A percentile compares a stretch with the other conserved stretches of the same genome.
These are phyloP conservation scores for Amiota mariae DNA, from an alignment of 2,888 invertebrate species.

Conservation along the genomic window DNA sequence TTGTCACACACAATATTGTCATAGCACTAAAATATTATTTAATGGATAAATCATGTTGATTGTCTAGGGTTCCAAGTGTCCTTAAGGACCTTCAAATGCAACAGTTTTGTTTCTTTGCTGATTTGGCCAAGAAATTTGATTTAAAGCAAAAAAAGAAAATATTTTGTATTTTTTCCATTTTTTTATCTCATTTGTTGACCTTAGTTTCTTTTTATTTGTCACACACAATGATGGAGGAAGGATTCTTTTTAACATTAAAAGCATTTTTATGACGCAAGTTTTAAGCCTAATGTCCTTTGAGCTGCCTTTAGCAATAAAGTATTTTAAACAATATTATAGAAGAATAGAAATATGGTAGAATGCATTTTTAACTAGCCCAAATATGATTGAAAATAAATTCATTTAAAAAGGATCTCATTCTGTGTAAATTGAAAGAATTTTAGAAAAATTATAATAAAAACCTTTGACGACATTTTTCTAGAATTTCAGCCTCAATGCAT, in stretches of 20 bases:
- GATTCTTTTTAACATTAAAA: conserved; percentile 1
- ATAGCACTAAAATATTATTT: not conserved
- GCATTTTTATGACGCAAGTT: conserved; percentile 18
- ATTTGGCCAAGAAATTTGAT: not conserved
- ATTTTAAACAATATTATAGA: too few relatives aligned
- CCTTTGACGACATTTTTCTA: too few relatives aligned
- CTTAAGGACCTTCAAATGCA: conserved; percentile 12
- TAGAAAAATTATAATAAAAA: not conserved
- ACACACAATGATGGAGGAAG: not conserved
- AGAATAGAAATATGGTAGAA: not conserved
- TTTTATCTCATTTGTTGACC: conserved; percentile 13
- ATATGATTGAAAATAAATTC: not conserved
- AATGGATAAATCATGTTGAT: conserved; percentile 37
- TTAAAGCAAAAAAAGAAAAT: conserved; percentile 6
- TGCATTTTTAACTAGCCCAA: conserved; percentile 22
- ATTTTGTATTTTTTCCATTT: not conserved
- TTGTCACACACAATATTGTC: too few relatives aligned
- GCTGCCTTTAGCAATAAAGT: not conserved
- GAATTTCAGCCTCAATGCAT: too few relatives aligned
- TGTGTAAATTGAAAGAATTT: not conserved
- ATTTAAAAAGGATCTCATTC: too few relatives aligned
- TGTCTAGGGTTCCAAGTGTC: not conserved
- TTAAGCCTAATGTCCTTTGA: conserved; percentile 20
- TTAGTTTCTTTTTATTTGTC: conserved; percentile 1
- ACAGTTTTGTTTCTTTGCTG: conserved; percentile 20